A percentile compares a stretch with the other conserved stretches of the same genome.
These are phyloP conservation scores for Cephus spinipes DNA, from an alignment of 2,888 invertebrate species.

Conservation along the genomic window DNA sequence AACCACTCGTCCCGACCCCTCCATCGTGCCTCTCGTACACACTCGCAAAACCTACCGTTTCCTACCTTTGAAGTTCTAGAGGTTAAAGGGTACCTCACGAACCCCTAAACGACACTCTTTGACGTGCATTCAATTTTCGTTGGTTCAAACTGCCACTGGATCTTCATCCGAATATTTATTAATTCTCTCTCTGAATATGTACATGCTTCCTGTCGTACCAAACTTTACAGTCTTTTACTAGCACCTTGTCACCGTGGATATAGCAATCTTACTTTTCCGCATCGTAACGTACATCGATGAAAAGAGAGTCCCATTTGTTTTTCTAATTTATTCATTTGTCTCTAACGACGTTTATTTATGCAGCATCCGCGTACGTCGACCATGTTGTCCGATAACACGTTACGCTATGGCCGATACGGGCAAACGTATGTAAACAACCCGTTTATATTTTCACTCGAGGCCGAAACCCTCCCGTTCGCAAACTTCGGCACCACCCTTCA, in stretches of 20 bases:
- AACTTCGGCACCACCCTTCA: not conserved
- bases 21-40: not conserved
- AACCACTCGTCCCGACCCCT: not conserved
- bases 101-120: conserved; percentile 9
- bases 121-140: conserved; percentile 19
- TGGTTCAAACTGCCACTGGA: not conserved
- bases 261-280: not conserved
- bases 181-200: not conserved
- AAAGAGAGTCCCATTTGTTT: not conserved
- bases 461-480: not conserved
- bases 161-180: not conserved
- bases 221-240: not conserved
- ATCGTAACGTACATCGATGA: not conserved
- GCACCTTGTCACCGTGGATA: not conserved
- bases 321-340: not conserved
- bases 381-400: not conserved
- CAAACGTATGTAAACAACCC: not conserved
- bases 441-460: not conserved
- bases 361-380: not conserved
- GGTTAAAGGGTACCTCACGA: not conserved
- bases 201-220: not conserved
- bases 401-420: not conserved
- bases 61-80: conserved; percentile 8
- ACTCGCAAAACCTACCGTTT: not conserved
- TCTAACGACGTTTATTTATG: not conserved